Evolutionary conservation across 2,888 invertebrate species (phyloP).

Genomic region (Drosophila cognata): DNA sequence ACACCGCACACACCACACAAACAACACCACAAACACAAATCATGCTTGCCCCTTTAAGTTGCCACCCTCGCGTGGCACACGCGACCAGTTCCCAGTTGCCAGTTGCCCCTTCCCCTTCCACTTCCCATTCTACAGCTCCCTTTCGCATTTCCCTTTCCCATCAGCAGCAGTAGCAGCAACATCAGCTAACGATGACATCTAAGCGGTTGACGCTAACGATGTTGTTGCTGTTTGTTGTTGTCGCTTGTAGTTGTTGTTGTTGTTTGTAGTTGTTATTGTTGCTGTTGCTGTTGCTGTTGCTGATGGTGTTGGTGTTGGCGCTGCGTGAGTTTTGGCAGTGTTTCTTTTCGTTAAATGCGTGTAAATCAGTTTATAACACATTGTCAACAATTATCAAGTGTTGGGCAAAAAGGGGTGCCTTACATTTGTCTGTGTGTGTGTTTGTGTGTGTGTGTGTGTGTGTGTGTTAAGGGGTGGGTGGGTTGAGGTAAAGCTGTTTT

Average conservation of each 20-base stretch:
- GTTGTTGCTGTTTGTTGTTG: constrained; percentile 48
- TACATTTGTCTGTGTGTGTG: not conserved
- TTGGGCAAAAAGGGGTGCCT: constrained; percentile 53
- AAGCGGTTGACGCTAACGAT: constrained; percentile 70
- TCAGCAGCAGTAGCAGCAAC: constrained; percentile 43
- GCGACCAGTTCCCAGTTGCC: constrained; percentile 60
- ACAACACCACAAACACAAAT: constrained; percentile 43
- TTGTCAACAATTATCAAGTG: constrained; percentile 79
- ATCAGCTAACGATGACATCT: constrained; percentile 75
- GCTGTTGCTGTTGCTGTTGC: constrained; percentile 39
- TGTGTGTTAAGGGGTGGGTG: not conserved
- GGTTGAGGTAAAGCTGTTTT: not conserved
- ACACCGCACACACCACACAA: constrained; percentile 42
- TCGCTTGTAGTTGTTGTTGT: constrained; percentile 19
- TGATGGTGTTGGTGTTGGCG: constrained; percentile 67
- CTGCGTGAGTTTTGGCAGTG: constrained; percentile 79
- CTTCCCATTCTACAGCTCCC: constrained; percentile 9
- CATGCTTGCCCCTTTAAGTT: constrained; percentile 54
- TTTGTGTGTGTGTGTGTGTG: not conserved
- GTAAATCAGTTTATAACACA: constrained; percentile 81
- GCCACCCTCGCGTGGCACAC: constrained; percentile 78
- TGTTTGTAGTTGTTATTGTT: constrained; percentile 4
- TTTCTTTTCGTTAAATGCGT: constrained; percentile 76
- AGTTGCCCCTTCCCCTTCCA: constrained; percentile 11
- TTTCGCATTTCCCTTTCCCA: constrained; percentile 23